Conservation (phyloP, 2,888 invertebrate genomes). For the Cheilosia urbana region DNA sequence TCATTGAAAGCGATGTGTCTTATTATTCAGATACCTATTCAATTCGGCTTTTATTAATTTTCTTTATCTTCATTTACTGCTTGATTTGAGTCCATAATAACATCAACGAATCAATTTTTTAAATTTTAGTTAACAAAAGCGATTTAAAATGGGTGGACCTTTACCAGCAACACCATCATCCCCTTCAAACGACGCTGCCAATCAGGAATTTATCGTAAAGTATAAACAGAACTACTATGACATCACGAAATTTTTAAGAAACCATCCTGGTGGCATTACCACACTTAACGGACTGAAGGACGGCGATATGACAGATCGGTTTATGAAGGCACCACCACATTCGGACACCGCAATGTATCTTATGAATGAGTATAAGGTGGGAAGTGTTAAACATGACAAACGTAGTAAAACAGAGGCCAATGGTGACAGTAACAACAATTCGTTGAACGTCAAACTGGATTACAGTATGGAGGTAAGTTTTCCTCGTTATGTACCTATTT, state of each 20-base stretch:
- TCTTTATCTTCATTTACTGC: no score
- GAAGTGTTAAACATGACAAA: slow-evolving; percentile 39
- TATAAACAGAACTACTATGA: slow-evolving; percentile 86
- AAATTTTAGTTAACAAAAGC: slow-evolving; percentile 32
- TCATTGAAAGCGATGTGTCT: no score
- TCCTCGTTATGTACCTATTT: neutral
- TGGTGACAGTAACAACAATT: slow-evolving; percentile 79
- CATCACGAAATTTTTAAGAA: slow-evolving; percentile 87
- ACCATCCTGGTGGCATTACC: slow-evolving; percentile 90
- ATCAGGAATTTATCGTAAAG: slow-evolving; percentile 80
- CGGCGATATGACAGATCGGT: slow-evolving; percentile 81
- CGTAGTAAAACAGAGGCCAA: neutral
- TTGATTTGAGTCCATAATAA: neutral
- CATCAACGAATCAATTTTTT: neutral
- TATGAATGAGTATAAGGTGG: slow-evolving; percentile 82
- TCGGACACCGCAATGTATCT: slow-evolving; percentile 83
- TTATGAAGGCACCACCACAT: slow-evolving; percentile 82
- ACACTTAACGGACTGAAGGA: slow-evolving; percentile 84
- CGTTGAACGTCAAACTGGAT: slow-evolving; percentile 77
- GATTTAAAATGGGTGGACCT: slow-evolving; percentile 9
- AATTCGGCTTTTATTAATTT: no score
- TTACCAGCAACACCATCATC: neutral
- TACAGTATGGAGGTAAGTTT: slow-evolving; percentile 83
- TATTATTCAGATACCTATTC: no score
- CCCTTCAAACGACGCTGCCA: slow-evolving; percentile 11